Percentiles rank a stretch among this genome's conserved stretches.
Evolutionary conservation across 2,888 invertebrate genomes (phyloP).

Genomic region (Gibbula magus): DNA sequence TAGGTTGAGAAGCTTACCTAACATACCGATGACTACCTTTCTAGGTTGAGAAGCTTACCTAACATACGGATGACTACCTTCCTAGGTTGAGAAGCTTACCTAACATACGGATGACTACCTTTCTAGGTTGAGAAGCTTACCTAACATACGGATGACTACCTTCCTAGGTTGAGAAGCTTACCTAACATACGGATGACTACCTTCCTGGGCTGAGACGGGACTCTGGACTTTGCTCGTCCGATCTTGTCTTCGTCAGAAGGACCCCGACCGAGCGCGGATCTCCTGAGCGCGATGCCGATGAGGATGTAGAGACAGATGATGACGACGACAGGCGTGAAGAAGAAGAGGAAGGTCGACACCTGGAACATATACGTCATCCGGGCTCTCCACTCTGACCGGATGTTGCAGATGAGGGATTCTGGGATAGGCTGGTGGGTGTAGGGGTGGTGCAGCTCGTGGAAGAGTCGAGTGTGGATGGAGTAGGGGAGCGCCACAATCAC

Average conservation of each 20-base stretch:
- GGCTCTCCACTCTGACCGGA: constrained; percentile 46
- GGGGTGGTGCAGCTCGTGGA: constrained; percentile 45
- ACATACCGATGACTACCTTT: too few species aligned
- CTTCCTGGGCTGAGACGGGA: constrained; percentile 47
- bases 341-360: constrained; percentile 87
- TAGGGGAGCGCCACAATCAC: constrained; percentile 81
- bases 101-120: too few species aligned
- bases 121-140: constrained; percentile 51
- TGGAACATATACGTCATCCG: constrained; percentile 49
- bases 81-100: too few species aligned
- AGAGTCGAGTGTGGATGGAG: constrained; percentile 62
- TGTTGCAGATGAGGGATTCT: constrained; percentile 65
- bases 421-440: constrained; percentile 43
- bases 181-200: constrained; percentile 65
- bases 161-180: constrained; percentile 54
- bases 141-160: constrained; percentile 63
- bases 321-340: constrained; percentile 83
- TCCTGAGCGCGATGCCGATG: constrained; percentile 63
- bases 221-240: constrained; percentile 23
- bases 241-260: constrained; percentile 37
- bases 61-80: too few species aligned
- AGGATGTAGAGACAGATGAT: constrained; percentile 84
- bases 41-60: too few species aligned
- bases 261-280: constrained; percentile 43
- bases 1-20: too few species aligned